Evolutionary conservation across 2,888 invertebrate genomes (phyloP).

Genomic region (Heliothis peltigera): DNA sequence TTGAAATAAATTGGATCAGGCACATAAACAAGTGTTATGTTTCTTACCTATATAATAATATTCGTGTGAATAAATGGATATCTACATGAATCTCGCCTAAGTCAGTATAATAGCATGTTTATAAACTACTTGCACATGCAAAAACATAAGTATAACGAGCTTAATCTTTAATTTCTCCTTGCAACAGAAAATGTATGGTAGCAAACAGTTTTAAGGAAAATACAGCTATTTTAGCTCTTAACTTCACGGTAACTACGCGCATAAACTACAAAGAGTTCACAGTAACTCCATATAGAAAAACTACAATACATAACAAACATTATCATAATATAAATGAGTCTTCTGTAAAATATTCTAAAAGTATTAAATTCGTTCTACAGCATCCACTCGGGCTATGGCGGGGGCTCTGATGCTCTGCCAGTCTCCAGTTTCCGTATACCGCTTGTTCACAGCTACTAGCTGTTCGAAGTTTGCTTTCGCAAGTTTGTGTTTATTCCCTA

Average conservation of each 20-base stretch:
- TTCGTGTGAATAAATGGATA: constrained; percentile 26
- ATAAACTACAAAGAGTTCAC: constrained; percentile 24
- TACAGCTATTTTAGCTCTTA: constrained; percentile 30
- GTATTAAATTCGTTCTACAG: constrained; percentile 73
- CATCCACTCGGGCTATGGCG: constrained; percentile 75
- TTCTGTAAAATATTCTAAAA: constrained; percentile 50
- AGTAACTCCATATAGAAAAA: constrained; percentile 14
- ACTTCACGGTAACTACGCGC: constrained; percentile 1
- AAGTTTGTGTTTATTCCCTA: constrained; percentile 91
- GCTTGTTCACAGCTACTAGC: constrained; percentile 83
- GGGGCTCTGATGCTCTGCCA: constrained; percentile 82
- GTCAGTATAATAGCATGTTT: constrained; percentile 14
- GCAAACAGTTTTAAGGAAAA: constrained; percentile 15
- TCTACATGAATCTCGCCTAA: constrained; percentile 28
- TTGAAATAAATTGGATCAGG: not conserved
- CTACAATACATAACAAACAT: constrained; percentile 39
- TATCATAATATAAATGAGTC: constrained; percentile 51
- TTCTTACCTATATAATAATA: constrained; percentile 27
- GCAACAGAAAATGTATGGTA: not conserved
- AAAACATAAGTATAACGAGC: constrained; percentile 12
- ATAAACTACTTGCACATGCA: constrained; percentile 5
- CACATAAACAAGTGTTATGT: not conserved
- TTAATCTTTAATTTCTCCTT: constrained; percentile 9
- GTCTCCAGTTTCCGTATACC: constrained; percentile 81
- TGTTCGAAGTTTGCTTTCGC: constrained; percentile 92